These are phyloP conservation scores for Silurus meridionalis DNA, from an alignment of 2,113 vertebrate genomes.

Conservation along the genomic window DNA sequence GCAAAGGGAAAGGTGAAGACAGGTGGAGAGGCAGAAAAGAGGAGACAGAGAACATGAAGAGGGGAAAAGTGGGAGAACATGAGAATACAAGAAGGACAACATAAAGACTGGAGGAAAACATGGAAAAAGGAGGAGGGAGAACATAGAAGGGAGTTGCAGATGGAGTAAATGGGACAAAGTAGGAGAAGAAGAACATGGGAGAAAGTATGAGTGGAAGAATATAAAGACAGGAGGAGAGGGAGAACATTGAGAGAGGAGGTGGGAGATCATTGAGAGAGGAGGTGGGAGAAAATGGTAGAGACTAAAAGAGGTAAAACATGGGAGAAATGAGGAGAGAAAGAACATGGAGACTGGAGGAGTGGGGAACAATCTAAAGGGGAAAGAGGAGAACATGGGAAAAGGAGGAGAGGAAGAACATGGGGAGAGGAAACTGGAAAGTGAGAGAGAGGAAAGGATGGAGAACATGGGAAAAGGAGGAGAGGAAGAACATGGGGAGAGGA, in stretches of 20 bases:
- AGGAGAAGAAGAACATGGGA: constrained; percentile 31
- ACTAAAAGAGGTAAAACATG: neutral
- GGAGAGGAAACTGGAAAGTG: neutral
- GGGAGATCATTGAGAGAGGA: neutral
- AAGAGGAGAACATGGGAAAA: neutral
- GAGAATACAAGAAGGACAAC: constrained; percentile 44
- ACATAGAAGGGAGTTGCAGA: constrained; percentile 48
- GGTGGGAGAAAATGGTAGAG: neutral
- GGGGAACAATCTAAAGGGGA: neutral
- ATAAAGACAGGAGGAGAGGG: constrained; percentile 17
- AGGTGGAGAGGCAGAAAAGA: neutral
- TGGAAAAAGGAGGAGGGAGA: neutral
- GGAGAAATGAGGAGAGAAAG: neutral
- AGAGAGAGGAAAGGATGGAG: neutral
- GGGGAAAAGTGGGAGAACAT: neutral
- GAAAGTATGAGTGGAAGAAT: constrained; percentile 54
- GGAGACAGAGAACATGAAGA: neutral
- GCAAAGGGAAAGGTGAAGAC: no score
- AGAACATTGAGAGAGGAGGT: neutral
- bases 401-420: neutral
- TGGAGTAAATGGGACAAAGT: neutral
- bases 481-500: neutral
- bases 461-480: neutral
- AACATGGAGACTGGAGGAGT: neutral
- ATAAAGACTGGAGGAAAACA: neutral